Base-by-base conservation (phyloP, 2,113 vertebrate genomes). In the Microcebus tavaratra region DNA sequence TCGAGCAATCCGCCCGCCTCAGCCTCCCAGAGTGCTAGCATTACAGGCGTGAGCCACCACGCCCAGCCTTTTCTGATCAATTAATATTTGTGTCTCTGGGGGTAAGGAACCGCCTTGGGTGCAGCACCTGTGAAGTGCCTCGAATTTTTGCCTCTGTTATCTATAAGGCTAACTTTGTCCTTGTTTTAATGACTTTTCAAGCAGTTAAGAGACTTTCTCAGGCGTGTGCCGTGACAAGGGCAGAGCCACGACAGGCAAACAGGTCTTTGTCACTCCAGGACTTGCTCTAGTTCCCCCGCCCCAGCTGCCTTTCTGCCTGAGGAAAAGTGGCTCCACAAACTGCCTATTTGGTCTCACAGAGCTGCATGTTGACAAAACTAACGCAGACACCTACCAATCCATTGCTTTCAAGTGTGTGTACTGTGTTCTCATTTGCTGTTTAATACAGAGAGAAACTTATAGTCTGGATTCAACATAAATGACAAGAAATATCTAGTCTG, bases 121-220 rank as follows among this genome's bases (percentile, higher is more conserved):
- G 76, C 18, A 57, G 65, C 61, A 59, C 18, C 39, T 5, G 15
- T 13, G 8, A 18, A 18, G 42, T 63, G 75, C 72, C 45, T 39
- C 1, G 1, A 23, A 31, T 63, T 59, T 70, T 86, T 45, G 21
- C 73, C 91, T 87, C 73, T 87, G 39, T 72, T 87, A 27, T 75
- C 57, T 65, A 21, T 23, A 87, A 90, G 63, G 65, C 55, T 36
- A 31, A 27, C 13, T 88, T 94, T 25, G 61, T 42, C 23, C 13
- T 88, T 50, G 31, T 72, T 90, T 79, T 76, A 90, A 76, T 76
- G 85, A 68, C 27, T 81, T 90, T 94, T 59, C 27, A 50, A 70
- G 57, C 34, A n/a, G 11, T n/a, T 87, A 50, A 78, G 75, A 50
- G 42, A 27, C 75, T 39, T 89, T 83, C 36, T 91, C 17, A n/a